Evolutionary conservation across 2,113 vertebrate genomes (phyloP).

Genomic region (Cyanoderma ruficeps): DNA sequence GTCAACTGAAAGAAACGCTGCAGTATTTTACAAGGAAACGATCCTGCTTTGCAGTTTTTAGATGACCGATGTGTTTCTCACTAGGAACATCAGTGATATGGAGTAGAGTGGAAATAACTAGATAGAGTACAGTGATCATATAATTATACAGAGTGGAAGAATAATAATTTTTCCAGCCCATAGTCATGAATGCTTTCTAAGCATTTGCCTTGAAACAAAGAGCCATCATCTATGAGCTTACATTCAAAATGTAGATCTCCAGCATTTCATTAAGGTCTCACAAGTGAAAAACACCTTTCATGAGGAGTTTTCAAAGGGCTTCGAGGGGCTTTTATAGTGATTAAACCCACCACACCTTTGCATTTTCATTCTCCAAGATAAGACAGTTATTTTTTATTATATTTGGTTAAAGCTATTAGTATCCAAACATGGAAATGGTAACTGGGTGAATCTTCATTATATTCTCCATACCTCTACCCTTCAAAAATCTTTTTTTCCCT

Average conservation of each 20-base stretch:
- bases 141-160: neutral
- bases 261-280: neutral
- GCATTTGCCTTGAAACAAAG: neutral
- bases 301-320: neutral
- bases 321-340: neutral
- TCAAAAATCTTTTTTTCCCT: neutral
- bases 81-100: neutral
- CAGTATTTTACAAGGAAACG: neutral
- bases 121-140: neutral
- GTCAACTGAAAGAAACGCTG: neutral
- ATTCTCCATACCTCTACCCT: neutral
- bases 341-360: neutral
- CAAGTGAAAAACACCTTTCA: neutral
- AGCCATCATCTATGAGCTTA: rapidly evolving
- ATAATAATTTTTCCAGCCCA: neutral
- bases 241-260: neutral
- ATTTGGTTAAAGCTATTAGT: neutral
- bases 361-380: neutral
- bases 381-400: neutral
- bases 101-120: neutral
- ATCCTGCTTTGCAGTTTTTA: neutral
- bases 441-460: neutral
- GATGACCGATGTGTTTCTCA: neutral
- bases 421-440: neutral
- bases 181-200: neutral